Evolutionary conservation across 2,888 invertebrate genomes (phyloP), one percentile per base, ranked within the genome.

Genomic region (Acheta domesticus): DNA sequence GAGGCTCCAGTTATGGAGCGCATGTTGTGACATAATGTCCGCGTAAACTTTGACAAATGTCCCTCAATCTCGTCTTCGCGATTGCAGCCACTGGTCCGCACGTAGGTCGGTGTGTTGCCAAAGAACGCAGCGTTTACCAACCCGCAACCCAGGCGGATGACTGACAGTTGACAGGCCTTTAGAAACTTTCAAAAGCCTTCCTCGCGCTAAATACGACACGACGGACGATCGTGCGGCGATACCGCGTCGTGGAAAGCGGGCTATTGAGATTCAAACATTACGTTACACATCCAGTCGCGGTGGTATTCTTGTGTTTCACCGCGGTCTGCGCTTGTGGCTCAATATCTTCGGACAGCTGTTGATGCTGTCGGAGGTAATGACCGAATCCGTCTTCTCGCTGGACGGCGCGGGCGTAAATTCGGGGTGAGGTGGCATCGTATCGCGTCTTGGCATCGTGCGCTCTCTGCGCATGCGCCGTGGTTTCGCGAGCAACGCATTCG

Each of bases 81-180:
- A 36, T 36, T 36, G 36, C 36, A 36, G 8, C 36, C 36, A 36
- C 36, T 36, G 36, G 36, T 36, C 36, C 8, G 36, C 5, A 8
- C 36, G 36, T 36, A 36, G 36, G 36, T 8, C 8, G 36, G 36
- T 36, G 36, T 36, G 36, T 36, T 36, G 36, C 36, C 36, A 36
- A 36, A 36, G 36, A 36, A 36, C 36, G 36, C 36, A 8, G 36
- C 36, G 36, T 36, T 36, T 36, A 36, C 36, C 36, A 36, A 36
- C 36, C 36, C 36, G 36, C 36, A 0, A 62, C 14, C 62, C 62
- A n/a, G n/a, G 16, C 62, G 62, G n/a, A 62, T 62, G 62, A 62
- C 62, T 62, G 62, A 62, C 62, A 62, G 62, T 62, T 62, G 62
- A 62, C 62, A 62, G 62, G 62, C n/a, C 62, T 62, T 62, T 62